Base-by-base conservation (phyloP, 2,888 invertebrate genomes). In the Corbicula japonica region DNA sequence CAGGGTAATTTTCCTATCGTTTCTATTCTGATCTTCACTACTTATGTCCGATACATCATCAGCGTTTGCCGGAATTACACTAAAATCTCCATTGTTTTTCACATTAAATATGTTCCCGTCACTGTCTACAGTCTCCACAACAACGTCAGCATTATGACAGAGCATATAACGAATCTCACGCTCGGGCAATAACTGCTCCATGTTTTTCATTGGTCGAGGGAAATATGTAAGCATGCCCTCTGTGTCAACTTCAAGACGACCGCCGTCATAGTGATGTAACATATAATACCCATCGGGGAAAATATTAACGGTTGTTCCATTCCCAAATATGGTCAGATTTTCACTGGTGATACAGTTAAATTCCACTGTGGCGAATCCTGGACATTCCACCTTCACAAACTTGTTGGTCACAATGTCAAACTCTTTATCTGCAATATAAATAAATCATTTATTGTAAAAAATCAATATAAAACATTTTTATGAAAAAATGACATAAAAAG, bases 321-420 rank as follows among this genome's bases (percentile, higher is more conserved):
- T 90, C 38, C 92, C 93, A 86, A 93, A 91, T 56, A 91, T 89
- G n/a, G 92, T 91, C 63, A 91, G 88, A 72, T 91, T 92, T 63
- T 93, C 91, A 73, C 91, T 90, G 3, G 91, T 90, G 34, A 86
- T 79, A 63, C 88, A 88, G 83, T 93, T 92, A 81, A 93, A 93
- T 84, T 92, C 91, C 28, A 93, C 89, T 12, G 93, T 92, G 46
- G 93, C 92, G 85, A 88, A 93, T 12, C 92, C 92, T 12, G 92
- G 92, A 83, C 93, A 93, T 80, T 93, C 93, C 18, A 93, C 90
- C 76, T 90, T 91, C 34, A 93, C 89, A 86, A 91, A 91, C 84
- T 91, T 90, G 26, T 91, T 81, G 5, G 87, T 86, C 69, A 86
- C 83, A 0, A 78, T 77, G 32, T 87, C 85, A 54, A 76, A 83